phyloP scores from a whole-genome alignment of 2,888 invertebrate genomes.

The Caradrina kadenii region DNA sequence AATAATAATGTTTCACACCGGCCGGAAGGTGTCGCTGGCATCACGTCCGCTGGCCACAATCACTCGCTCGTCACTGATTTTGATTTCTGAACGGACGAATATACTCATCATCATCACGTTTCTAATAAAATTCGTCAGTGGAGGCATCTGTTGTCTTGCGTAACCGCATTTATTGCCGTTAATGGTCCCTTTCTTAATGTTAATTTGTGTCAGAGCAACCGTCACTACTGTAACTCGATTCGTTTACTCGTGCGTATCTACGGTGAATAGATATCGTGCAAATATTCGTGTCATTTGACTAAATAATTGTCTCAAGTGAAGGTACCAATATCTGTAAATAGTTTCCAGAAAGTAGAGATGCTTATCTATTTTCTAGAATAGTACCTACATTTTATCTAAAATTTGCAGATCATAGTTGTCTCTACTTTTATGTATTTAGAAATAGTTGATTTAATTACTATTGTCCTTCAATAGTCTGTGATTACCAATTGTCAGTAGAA shows the following conservation, averaged over 20 bases:
- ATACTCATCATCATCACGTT: constrained; percentile 83
- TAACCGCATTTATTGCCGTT: constrained; percentile 88
- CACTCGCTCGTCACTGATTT: constrained; percentile 80
- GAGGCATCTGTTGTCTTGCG: constrained; percentile 85
- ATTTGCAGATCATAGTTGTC: background rate
- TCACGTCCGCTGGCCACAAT: constrained; percentile 84
- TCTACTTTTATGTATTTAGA: background rate
- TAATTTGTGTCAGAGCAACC: constrained; percentile 76
- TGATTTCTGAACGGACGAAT: constrained; percentile 78
- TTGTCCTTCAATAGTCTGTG: background rate
- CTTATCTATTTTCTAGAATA: background rate
- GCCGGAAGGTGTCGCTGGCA: constrained; percentile 86
- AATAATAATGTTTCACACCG: constrained; percentile 88
- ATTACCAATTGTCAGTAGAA: constrained; percentile 1
- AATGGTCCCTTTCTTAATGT: constrained; percentile 83
- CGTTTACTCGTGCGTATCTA: constrained; percentile 61
- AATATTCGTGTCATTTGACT: constrained; percentile 38
- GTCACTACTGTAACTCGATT: constrained; percentile 69
- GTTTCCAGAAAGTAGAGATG: constrained; percentile 20
- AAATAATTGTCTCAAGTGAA: constrained; percentile 32
- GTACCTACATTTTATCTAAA: background rate
- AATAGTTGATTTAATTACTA: background rate
- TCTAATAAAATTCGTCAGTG: constrained; percentile 86
- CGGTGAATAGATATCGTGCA: constrained; percentile 51
- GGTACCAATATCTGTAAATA: constrained; percentile 26